Evolutionary conservation across 2,888 invertebrate species (phyloP).

Genomic region (Dryocosmus kuriphilus): DNA sequence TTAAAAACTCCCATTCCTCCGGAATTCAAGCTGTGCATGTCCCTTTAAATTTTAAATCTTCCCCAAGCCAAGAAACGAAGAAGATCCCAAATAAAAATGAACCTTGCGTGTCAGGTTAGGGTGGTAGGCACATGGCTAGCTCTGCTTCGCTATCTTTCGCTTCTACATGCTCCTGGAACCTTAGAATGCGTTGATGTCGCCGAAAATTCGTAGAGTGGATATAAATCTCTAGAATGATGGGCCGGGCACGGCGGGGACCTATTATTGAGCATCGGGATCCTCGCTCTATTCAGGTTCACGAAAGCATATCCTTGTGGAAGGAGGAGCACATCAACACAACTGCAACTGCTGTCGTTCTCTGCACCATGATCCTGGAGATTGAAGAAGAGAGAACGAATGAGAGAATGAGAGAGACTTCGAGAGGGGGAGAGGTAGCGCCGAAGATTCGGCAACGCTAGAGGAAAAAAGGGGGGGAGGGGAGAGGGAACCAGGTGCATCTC

Average conservation of each 20-base stretch:
- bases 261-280: slow-evolving; percentile 64
- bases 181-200: slow-evolving; percentile 47
- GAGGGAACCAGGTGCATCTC: slow-evolving; percentile 76
- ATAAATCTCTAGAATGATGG: slow-evolving; percentile 44
- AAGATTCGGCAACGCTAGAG: slow-evolving; percentile 40
- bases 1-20: neutral
- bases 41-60: slow-evolving; percentile 37
- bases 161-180: slow-evolving; percentile 42
- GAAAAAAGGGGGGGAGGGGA: slow-evolving; percentile 58
- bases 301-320: slow-evolving; percentile 68
- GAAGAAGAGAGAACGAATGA: slow-evolving; percentile 54
- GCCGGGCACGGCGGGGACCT: slow-evolving; percentile 63
- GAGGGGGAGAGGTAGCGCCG: slow-evolving; percentile 31
- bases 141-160: slow-evolving; percentile 37
- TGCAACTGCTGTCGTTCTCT: slow-evolving; percentile 51
- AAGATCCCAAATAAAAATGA: slow-evolving; percentile 16
- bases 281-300: slow-evolving; percentile 73
- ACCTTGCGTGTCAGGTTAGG: neutral
- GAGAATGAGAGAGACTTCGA: slow-evolving; percentile 42
- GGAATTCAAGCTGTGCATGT: neutral
- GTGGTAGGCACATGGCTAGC: neutral
- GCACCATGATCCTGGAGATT: slow-evolving; percentile 44
- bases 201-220: slow-evolving; percentile 45
- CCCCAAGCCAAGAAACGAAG: slow-evolving; percentile 15
- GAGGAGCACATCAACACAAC: slow-evolving; percentile 61